Base-by-base conservation (phyloP, 2,797 vertebrate species). In the Microhierax caerulescens region DNA sequence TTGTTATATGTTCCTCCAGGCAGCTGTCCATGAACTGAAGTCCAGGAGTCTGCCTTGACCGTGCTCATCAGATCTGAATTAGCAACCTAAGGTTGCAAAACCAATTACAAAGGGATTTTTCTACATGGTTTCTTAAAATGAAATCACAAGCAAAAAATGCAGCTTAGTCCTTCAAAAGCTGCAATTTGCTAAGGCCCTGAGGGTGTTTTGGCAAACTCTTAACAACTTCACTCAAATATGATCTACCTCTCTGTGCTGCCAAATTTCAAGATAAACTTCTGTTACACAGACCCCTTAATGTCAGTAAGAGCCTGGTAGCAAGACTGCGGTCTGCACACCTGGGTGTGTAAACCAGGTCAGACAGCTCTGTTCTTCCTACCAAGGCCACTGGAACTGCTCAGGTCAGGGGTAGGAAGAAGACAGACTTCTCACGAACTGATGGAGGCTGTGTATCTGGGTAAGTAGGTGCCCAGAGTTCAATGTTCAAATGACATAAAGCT, bases 91-190 rank as follows among this genome's bases (percentile, higher is more conserved):
- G 57, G 67, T 37, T 91, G 76, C 77, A 82, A 87, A 45, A 45
- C 60, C 61, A 77, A 54, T 90, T 87, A 85, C 45, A 90, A 80
- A 85, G 24, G 12, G 56, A 43, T 83, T 93, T 97, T 94, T 91
- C 75, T 34, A 61, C 34, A 54, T 16, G 16, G 27, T 72, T 85
- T 89, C 67, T 91, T 85, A 81, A 85, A 92, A 95, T 94, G 82
- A 95, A 69, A 89, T 96, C 88, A 94, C 45, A 85, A 77, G 86
- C 57, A 77, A 94, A 96, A 96, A 95, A 96, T 57, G 70, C 72
- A 95, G 64, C 34, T 87, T 75, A 77, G 73, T 67, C 53, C 50
- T 96, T 94, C 90, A 95, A 96, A 95, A 94, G 86, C 79, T 85
- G 72, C 68, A 88, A 94, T 91, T 92, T 91, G 74, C 84, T 93